Evolutionary conservation across 1,140 invertebrate genomes (phyloP), one percentile per base, ranked within the genome.

Genomic region (Ptiloglossa arizonensis): DNA sequence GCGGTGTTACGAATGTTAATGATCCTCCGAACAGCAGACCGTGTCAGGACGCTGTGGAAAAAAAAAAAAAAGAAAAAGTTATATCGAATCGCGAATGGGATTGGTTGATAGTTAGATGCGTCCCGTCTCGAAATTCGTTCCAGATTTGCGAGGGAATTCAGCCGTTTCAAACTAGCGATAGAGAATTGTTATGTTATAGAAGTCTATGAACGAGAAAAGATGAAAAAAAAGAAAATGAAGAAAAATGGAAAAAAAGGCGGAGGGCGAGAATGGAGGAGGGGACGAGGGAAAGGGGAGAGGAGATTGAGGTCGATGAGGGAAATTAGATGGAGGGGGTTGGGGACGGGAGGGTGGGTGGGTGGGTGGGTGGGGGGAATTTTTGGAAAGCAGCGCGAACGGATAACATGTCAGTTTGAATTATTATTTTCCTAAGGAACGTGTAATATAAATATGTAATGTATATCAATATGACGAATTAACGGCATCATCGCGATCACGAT

Each of bases 341-440:
- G n/a, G 22, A n/a, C 22, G 11, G n/a, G n/a, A n/a, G n/a, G n/a
- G n/a, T n/a, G n/a, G n/a, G n/a, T n/a, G n/a, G n/a, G n/a, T n/a
- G n/a, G n/a, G n/a, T n/a, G n/a, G n/a, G n/a, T n/a, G n/a, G 41
- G 1, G 13, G 54, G 44, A 57, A 46, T 6, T 32, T 29, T 38
- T 27, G 68, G 46, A 50, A 35, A 66, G 73, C 57, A 80, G 76
- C 57, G 69, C 71, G 76, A 84, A 81, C 86, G 74, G 48, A 79
- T 79, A 66, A 85, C 56, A 87, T 79, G 86, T 75, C 86, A 87
- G 82, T 83, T 87, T 85, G 69, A 77, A 83, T 84, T 84, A 85
- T 87, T 87, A 87, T 87, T 87, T 87, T 87, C 86, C 75, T 87
- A 87, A 87, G 78, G 66, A 87, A 85, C 85, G 50, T 87, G 85